A percentile compares a stretch with the other conserved stretches of the same genome.
phyloP scores from a whole-genome alignment of 1,140 invertebrate species.

The Scaptodrosophila lebanonensis region DNA sequence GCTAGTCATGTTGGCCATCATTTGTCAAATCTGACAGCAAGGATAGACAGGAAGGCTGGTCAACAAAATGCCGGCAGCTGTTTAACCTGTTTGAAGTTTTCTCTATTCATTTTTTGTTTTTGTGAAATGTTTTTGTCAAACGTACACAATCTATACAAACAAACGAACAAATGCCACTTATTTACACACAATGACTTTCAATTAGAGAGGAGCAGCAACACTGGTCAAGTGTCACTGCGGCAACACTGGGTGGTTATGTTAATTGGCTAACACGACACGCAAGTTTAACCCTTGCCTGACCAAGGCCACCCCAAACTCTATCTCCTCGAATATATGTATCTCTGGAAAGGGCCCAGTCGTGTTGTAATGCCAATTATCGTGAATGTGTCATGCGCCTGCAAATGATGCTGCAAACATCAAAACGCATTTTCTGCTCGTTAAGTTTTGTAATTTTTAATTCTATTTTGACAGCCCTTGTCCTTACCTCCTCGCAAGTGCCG shows the following conservation, averaged over 20 bases:
- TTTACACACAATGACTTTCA: slow-evolving; percentile 65
- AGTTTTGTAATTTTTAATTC: slow-evolving; percentile 37
- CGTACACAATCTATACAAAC: no score
- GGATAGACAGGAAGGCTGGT: slow-evolving; percentile 22
- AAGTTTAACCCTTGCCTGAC: slow-evolving; percentile 36
- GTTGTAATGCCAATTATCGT: slow-evolving; percentile 22
- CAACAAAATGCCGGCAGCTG: slow-evolving; percentile 47
- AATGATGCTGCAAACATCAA: slow-evolving; percentile 58
- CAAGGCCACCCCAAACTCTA: slow-evolving; percentile 16
- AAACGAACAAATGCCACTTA: slow-evolving; percentile 38
- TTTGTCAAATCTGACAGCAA: slow-evolving; percentile 63
- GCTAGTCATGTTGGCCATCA: slow-evolving; percentile 27
- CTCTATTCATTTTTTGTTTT: slow-evolving; percentile 27
- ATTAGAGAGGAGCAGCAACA: slow-evolving; percentile 46
- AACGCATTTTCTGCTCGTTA: slow-evolving; percentile 69
- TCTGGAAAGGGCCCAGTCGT: not conserved
- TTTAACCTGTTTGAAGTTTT: slow-evolving; percentile 55
- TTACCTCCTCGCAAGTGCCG: not conserved
- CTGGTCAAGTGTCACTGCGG: slow-evolving; percentile 40
- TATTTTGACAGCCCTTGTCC: slow-evolving; percentile 17
- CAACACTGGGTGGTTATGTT: slow-evolving; percentile 45
- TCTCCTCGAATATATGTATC: not conserved
- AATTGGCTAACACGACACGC: slow-evolving; percentile 50
- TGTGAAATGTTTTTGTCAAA: slow-evolving; percentile 35
- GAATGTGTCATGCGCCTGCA: not conserved